phyloP scores from a whole-genome alignment of 2,113 vertebrate genomes.

The Eonycteris spelaea region DNA sequence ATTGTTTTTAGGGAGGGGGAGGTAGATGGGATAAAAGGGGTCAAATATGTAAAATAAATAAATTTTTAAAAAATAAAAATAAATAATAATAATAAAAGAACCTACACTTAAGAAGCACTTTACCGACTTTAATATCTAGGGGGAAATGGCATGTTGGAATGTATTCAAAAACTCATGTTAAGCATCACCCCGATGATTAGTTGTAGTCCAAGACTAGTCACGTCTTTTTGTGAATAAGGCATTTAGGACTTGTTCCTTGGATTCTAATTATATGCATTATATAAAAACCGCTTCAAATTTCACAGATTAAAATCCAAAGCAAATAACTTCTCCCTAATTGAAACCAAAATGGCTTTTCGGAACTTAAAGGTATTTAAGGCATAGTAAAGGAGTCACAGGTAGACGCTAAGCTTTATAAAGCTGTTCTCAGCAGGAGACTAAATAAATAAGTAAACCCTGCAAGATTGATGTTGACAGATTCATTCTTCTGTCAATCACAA shows the following conservation, averaged over 20 bases:
- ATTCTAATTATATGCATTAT: slow-evolving; percentile 13
- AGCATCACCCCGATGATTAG: slow-evolving; percentile 50
- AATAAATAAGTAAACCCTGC: not conserved
- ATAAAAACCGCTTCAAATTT: slow-evolving; percentile 27
- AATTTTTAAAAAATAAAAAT: not conserved
- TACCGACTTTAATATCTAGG: slow-evolving; percentile 58
- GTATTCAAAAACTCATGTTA: slow-evolving; percentile 47
- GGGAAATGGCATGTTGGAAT: slow-evolving; percentile 32
- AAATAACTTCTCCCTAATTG: not conserved
- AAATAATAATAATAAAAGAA: not conserved
- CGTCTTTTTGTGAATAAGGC: slow-evolving; percentile 41
- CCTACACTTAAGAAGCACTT: not conserved
- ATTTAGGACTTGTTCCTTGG: slow-evolving; percentile 35
- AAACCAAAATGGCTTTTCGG: slow-evolving; percentile 29
- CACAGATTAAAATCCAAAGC: slow-evolving; percentile 54
- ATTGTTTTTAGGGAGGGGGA: too few relatives aligned
- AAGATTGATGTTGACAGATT: slow-evolving; percentile 49
- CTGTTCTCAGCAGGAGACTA: slow-evolving; percentile 26
- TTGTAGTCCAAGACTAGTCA: slow-evolving; percentile 39
- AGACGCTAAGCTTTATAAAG: not conserved
- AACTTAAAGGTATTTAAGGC: not conserved
- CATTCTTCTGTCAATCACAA: slow-evolving; percentile 61
- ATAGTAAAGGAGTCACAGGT: not conserved
- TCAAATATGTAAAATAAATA: too few relatives aligned
- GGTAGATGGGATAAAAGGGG: too few relatives aligned